Percentiles rank a stretch among this genome's conserved stretches.
These are phyloP conservation scores for Ichneumoninae sp. DNA, from an alignment of 2,888 invertebrate genomes.

Conservation along the genomic window DNA sequence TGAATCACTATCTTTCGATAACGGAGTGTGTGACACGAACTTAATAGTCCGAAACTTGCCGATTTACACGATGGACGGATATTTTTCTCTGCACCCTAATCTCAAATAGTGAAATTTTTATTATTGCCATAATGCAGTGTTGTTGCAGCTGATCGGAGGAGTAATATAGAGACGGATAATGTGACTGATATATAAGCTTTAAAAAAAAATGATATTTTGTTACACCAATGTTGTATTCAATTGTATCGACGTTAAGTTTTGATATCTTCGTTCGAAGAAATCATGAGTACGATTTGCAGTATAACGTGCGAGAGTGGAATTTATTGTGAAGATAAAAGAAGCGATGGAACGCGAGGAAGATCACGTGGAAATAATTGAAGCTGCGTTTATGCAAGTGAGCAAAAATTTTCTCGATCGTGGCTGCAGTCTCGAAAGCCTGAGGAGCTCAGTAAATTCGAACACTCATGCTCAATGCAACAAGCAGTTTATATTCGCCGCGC, in stretches of 20 bases:
- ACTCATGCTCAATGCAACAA: constrained; percentile 50
- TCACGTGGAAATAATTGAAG: constrained; percentile 70
- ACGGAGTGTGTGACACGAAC: background rate
- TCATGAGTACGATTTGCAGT: constrained; percentile 24
- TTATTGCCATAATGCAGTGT: background rate
- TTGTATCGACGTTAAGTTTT: background rate
- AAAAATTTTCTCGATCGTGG: constrained; percentile 75
- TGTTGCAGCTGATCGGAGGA: background rate
- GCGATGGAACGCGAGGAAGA: constrained; percentile 69
- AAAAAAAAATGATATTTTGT: background rate
- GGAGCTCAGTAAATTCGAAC: constrained; percentile 56
- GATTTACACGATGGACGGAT: background rate
- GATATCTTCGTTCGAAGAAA: constrained; percentile 3
- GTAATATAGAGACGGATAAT: background rate
- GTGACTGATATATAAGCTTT: background rate
- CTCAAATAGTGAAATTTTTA: background rate
- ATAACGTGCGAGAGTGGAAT: background rate
- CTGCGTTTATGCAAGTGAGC: constrained; percentile 73
- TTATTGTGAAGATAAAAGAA: constrained; percentile 33
- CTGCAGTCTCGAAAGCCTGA: constrained; percentile 73
- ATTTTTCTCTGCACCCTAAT: background rate
- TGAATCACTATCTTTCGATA: background rate
- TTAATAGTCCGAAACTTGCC: background rate
- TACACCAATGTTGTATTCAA: background rate
- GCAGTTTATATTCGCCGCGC: constrained; percentile 34